Conservation (phyloP, 2,113 vertebrate species). For the Trinectes maculatus region DNA sequence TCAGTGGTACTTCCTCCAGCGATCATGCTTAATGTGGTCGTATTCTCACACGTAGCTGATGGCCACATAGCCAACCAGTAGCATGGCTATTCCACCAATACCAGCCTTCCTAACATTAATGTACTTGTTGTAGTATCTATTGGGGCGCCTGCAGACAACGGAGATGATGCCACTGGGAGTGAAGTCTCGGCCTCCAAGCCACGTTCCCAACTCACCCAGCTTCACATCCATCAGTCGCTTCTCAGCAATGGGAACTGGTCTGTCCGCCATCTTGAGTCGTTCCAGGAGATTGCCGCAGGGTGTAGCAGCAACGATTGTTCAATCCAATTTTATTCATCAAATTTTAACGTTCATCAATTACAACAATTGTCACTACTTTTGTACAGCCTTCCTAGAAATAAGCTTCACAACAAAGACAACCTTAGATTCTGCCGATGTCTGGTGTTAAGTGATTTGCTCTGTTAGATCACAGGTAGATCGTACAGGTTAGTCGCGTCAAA, state of each 20-base stretch:
- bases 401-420: too few species aligned
- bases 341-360: too few species aligned
- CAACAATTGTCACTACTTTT: too few species aligned
- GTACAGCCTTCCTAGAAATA: too few species aligned
- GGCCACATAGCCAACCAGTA: conserved; percentile 85
- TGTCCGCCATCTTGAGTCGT: conserved; percentile 84
- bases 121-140: conserved; percentile 92
- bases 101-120: conserved; percentile 92
- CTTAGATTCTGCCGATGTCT: too few species aligned
- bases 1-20: conserved; percentile 94
- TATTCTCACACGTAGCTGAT: conserved; percentile 91
- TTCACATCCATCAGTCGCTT: conserved; percentile 92
- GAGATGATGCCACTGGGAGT: conserved; percentile 83
- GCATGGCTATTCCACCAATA: conserved; percentile 87
- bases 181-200: conserved; percentile 87
- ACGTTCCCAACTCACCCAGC: conserved; percentile 86
- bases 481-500: too few species aligned
- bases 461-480: too few species aligned
- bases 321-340: too few species aligned
- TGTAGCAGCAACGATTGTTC: too few species aligned
- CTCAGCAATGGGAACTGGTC: conserved; percentile 85
- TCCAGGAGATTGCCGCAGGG: conserved; percentile 39
- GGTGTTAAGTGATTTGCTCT: too few species aligned
- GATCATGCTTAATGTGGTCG: conserved; percentile 92
- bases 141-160: conserved; percentile 79